phyloP scores from a whole-genome alignment of 2,113 vertebrate species.

The Syngnathoides biaculeatus region DNA sequence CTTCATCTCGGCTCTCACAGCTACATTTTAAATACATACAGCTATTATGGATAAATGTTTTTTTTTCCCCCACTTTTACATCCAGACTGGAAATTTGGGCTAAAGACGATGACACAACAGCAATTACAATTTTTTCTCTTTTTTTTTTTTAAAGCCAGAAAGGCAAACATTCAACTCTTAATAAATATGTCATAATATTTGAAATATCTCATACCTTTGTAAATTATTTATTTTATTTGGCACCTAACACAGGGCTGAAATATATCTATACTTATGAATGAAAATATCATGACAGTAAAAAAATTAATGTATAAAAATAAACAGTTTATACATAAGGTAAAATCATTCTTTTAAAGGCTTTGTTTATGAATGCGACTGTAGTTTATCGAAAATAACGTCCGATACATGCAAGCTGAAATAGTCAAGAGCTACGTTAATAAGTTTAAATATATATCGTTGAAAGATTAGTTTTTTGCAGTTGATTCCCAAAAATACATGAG shows the following conservation, averaged over 20 bases:
- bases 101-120: constrained; percentile 11
- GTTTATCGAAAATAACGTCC: constrained; percentile 22
- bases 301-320: constrained; percentile 23
- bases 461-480: neutral
- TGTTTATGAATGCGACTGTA: constrained; percentile 27
- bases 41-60: constrained; percentile 15
- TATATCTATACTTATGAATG: constrained; percentile 27
- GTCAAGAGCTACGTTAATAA: neutral
- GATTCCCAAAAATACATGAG: neutral
- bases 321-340: constrained; percentile 42
- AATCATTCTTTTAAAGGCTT: constrained; percentile 37
- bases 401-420: constrained; percentile 3
- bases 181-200: constrained; percentile 26
- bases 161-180: constrained; percentile 37
- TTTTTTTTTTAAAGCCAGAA: neutral
- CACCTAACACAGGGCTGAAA: constrained; percentile 45
- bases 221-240: constrained; percentile 14
- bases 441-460: neutral
- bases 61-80: constrained; percentile 10
- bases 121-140: neutral
- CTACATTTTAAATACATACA: constrained; percentile 25
- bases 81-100: neutral
- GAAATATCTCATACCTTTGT: constrained; percentile 1
- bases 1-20: constrained; percentile 30
- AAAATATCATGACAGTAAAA: constrained; percentile 21